These are phyloP conservation scores for Willisornis vidua DNA, from an alignment of 2,113 vertebrate genomes.

Conservation along the genomic window DNA sequence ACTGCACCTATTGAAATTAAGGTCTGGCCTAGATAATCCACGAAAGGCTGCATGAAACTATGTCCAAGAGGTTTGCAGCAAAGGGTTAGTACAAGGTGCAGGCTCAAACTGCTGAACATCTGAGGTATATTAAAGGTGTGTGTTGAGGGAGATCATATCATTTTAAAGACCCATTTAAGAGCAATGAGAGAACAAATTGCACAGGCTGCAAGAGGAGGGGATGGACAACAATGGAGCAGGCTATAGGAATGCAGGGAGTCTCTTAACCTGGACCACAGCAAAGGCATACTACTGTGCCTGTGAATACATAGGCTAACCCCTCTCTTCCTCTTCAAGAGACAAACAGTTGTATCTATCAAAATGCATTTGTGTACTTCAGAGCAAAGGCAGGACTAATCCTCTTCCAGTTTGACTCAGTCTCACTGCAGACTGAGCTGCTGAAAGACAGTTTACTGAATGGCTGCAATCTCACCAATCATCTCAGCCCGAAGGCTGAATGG, in stretches of 20 bases:
- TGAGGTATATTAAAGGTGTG: neutral
- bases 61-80: neutral
- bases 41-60: neutral
- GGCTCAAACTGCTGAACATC: neutral
- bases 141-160: neutral
- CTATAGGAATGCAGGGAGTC: neutral
- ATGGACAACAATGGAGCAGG: neutral
- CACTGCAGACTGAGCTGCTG: neutral
- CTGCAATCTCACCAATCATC: neutral
- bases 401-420: neutral
- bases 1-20: neutral
- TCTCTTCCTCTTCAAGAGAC: neutral
- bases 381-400: neutral
- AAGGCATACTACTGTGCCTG: neutral
- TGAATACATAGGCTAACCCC: neutral
- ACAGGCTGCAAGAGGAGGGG: neutral
- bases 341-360: neutral
- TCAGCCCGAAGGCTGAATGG: neutral
- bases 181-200: neutral
- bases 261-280: neutral
- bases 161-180: neutral
- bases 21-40: neutral
- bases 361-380: neutral
- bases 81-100: neutral
- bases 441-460: neutral